Evolutionary conservation across 2,888 invertebrate genomes (phyloP), one percentile per base, ranked within the genome.

Genomic region (Sinopyrophorus schimmeli): DNA sequence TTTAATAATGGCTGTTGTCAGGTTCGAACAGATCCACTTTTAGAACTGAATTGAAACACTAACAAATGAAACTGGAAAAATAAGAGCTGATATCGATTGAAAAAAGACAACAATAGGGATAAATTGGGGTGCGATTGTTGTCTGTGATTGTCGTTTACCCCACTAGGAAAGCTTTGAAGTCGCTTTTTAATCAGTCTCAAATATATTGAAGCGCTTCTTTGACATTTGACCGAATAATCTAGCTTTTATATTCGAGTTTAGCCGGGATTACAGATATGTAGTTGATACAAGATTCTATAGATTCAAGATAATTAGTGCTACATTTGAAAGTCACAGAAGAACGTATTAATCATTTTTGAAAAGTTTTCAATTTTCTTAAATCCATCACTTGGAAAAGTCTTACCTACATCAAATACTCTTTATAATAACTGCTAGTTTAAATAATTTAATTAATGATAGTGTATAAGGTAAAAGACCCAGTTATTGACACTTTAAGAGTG

Each of bases 221-320:
- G 72, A 72, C 72, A 72, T 71, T 70, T 73, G 73, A 73, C 73
- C 72, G 71, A 70, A 68, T 72, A 72, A 73, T 72, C 69, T 67
- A 68, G 63, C 71, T 69, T 71, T 72, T 52, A 52, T 52, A 52
- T 51, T 51, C 51, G 39, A 47, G 35, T 51, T 51, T 47, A 47
- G 51, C 41, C 14, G 46, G 51, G 51, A 51, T 51, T 51, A 46
- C 47, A 47, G 51, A 51, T 51, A 51, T 47, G 41, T 47, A 47
- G 46, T 41, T 47, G 47, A 51, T 51, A 47, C 31, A 50, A 50
- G 43, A 46, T 46, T 50, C 49, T 49, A 43, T 49, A 49, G 43
- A 49, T 49, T 27, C 32, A 39, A 39, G 49, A 49, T 49, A 49
- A 49, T 49, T 49, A 49, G 38, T 43, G 38, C 14, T 38, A 34